These are phyloP conservation scores for Hormaphis cornu DNA, from an alignment of 1,140 invertebrate species.

Conservation along the genomic window DNA sequence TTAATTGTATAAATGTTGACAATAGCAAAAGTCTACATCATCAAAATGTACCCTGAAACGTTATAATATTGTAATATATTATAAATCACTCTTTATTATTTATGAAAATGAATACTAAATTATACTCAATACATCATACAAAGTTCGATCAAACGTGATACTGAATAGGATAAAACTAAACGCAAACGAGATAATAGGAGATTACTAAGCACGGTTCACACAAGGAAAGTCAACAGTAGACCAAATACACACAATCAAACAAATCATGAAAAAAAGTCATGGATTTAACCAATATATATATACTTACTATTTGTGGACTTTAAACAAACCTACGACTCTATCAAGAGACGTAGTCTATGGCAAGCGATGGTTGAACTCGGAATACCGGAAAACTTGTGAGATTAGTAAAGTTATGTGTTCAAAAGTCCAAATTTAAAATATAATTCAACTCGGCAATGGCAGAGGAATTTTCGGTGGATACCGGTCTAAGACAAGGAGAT, in stretches of 20 bases:
- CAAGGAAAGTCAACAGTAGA: background rate
- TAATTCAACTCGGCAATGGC: background rate
- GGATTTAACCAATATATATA: background rate
- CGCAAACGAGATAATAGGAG: background rate
- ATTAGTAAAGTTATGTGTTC: background rate
- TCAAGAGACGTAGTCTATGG: background rate
- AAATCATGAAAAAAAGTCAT: background rate
- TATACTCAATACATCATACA: background rate
- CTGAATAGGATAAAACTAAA: background rate
- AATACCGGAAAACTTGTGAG: background rate
- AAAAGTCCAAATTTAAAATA: background rate
- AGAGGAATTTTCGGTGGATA: background rate
- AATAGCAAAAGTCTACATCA: no score
- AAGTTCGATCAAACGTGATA: background rate
- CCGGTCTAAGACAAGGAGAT: background rate
- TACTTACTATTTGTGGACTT: conserved; percentile 1
- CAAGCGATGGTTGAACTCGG: background rate
- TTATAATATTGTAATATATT: no score
- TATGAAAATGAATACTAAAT: no score
- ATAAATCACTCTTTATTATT: no score
- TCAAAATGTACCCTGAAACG: no score
- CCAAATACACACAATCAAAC: no score
- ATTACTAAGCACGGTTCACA: background rate
- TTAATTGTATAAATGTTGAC: no score
- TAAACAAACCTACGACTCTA: background rate